Conservation (phyloP, 1,140 invertebrate genomes). For the Lineus longissimus region DNA sequence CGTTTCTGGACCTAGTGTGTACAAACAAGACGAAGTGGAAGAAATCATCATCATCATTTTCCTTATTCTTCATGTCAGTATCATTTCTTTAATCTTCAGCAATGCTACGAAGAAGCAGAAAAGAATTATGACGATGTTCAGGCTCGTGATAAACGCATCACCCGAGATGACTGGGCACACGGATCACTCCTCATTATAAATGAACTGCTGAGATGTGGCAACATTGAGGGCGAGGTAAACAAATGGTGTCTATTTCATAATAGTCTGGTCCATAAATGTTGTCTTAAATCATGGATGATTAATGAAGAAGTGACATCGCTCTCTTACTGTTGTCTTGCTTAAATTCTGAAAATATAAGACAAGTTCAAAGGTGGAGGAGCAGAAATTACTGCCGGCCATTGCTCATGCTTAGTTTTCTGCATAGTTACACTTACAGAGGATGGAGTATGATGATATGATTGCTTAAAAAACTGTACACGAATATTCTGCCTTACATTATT, state of each 20-base stretch:
- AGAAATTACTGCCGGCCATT: no score
- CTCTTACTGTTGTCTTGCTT: neutral
- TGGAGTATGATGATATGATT: no score
- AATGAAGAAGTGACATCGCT: neutral
- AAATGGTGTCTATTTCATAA: no score
- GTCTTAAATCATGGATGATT: no score
- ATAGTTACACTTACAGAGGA: no score
- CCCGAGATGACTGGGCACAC: constrained; percentile 86
- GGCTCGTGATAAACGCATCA: constrained; percentile 71
- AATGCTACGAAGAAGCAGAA: constrained; percentile 86
- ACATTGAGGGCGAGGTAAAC: constrained; percentile 75
- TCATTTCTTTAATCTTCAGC: constrained; percentile 55
- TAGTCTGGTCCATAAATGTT: neutral
- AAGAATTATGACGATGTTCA: constrained; percentile 70
- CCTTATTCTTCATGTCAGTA: neutral
- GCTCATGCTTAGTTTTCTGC: no score
- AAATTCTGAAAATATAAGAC: neutral
- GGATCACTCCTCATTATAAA: constrained; percentile 90
- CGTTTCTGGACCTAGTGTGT: no score
- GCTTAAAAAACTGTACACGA: no score
- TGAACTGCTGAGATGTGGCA: constrained; percentile 88
- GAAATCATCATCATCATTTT: neutral
- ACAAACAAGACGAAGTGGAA: neutral
- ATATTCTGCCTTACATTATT: no score
- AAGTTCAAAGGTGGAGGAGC: neutral